Percentiles rank a stretch among this genome's conserved stretches.
These are phyloP conservation scores for Drosophila santomea DNA, from an alignment of 1,140 invertebrate genomes.

Conservation along the genomic window DNA sequence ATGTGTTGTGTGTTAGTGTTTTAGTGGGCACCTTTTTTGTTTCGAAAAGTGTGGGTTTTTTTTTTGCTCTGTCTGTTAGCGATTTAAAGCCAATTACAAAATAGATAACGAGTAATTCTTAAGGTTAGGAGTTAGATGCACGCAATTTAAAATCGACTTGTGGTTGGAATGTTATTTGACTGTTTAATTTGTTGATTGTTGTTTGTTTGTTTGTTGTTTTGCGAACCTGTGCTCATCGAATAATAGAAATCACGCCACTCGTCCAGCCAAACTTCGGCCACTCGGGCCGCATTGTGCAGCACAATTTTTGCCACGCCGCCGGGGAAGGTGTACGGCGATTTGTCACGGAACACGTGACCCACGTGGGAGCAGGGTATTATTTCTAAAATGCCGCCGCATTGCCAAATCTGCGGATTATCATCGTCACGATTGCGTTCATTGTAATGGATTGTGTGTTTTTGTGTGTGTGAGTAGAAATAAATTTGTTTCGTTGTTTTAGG, in stretches of 20 bases:
- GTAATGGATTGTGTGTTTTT: conserved; percentile 45
- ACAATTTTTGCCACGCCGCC: conserved; percentile 98
- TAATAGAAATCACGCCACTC: conserved; percentile 99
- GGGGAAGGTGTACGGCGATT: conserved; percentile 99
- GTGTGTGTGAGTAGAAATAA: conserved; percentile 49
- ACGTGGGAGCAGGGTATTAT: conserved; percentile 98
- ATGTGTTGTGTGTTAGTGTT: conserved; percentile 44
- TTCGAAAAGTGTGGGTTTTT: conserved; percentile 10
- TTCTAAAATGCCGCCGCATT: conserved; percentile 97
- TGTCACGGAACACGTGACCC: conserved; percentile 99
- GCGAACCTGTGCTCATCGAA: conserved; percentile 98
- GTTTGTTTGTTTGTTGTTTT: conserved; percentile 32
- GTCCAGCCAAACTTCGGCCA: conserved; percentile 99
- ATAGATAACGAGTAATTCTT: conserved; percentile 55
- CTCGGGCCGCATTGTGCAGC: conserved; percentile 97
- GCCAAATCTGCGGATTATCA: conserved; percentile 93
- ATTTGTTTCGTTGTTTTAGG: conserved; percentile 26
- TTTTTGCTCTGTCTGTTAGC: conserved; percentile 43
- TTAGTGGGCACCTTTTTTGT: conserved; percentile 36
- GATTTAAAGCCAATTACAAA: conserved; percentile 67
- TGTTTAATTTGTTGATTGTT: conserved; percentile 43
- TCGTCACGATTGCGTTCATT: conserved; percentile 46
- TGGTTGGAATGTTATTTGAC: conserved; percentile 53
- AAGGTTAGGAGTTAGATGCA: conserved; percentile 75
- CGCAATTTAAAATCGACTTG: conserved; percentile 60